These are phyloP conservation scores for Beroe forskalii DNA, from an alignment of 37 sponge, comb jelly and placozoan genomes.

Conservation along the genomic window DNA sequence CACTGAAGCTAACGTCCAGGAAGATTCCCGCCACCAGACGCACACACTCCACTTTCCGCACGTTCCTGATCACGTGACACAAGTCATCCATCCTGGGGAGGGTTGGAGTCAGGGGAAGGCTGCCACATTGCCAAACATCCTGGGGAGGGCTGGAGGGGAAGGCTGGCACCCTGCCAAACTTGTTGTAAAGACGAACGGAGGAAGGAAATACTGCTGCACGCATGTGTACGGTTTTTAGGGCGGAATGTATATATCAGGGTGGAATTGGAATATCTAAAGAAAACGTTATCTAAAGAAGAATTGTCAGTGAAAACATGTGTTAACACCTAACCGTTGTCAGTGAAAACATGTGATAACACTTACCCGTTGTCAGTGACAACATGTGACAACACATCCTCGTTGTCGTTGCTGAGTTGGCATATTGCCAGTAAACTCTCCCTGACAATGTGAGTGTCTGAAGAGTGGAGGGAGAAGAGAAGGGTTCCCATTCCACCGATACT, in stretches of 20 bases:
- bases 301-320: too few species aligned
- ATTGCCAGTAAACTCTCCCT: constrained; percentile 38
- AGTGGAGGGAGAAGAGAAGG: constrained; percentile 26
- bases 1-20: constrained; percentile 38
- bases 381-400: constrained; percentile 32
- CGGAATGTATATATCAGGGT: too few species aligned
- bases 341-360: too few species aligned
- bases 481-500: constrained; percentile 21
- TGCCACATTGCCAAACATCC: too few species aligned
- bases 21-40: constrained; percentile 40
- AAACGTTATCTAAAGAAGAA: too few species aligned
- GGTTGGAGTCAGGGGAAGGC: background rate
- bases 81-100: constrained; percentile 56
- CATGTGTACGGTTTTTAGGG: too few species aligned
- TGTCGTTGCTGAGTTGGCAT: constrained; percentile 2
- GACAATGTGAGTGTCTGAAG: constrained; percentile 22
- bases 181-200: too few species aligned
- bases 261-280: too few species aligned
- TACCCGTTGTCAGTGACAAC: constrained; percentile 31
- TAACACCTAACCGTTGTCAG: too few species aligned
- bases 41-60: background rate
- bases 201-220: too few species aligned
- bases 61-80: background rate
- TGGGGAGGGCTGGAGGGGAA: background rate
- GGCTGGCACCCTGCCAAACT: too few species aligned